Base-by-base conservation (phyloP, 2,797 vertebrate genomes). In the Trematomus bernacchii region DNA sequence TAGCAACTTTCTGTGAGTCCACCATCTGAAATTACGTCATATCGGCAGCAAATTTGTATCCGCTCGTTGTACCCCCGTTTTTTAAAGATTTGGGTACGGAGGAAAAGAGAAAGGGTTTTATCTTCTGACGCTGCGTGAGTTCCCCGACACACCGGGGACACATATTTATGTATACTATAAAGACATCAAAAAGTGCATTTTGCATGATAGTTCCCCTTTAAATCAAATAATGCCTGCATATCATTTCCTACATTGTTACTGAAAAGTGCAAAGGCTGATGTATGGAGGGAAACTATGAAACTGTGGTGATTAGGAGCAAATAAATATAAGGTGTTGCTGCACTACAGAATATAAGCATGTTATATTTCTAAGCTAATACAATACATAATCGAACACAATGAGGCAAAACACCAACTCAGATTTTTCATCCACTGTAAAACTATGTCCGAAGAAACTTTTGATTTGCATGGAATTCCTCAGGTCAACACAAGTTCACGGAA, bases 401-500 rank as follows among this genome's bases (percentile, higher is more conserved):
- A 60, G 43, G 1, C 33, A 14, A 43, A 58, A 63, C 12, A 33
- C 14, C 6, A 33, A 37, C 15, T 66, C 10, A 64, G 33, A 63
- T 23, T 10, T 15, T 33, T 61, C 3, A 19, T n/a, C 21, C 14
- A 40, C 16, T 44, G 21, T 44, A 52, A 57, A 40, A 67, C 23
- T 43, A 64, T 54, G 23, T 54, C 13, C 16, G 19, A 71, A 74
- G 18, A 55, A 69, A 57, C 58, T 43, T 64, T 16, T 58, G 48
- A 43, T 55, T 57, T 13, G n/a, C 15, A 27, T 30, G 46, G 60
- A 53, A 42, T 60, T 21, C 16, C 23, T 16, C 19, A 12, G 48
- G 44, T 73, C 65, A 79, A 46, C 53, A 50, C 37, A 42, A 66
- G 73, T 73, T 44, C 52, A 42, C 37, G 16, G 14, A 54, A 37